Evolutionary conservation across 1,140 invertebrate genomes (phyloP).

Genomic region (Apis dorsata): DNA sequence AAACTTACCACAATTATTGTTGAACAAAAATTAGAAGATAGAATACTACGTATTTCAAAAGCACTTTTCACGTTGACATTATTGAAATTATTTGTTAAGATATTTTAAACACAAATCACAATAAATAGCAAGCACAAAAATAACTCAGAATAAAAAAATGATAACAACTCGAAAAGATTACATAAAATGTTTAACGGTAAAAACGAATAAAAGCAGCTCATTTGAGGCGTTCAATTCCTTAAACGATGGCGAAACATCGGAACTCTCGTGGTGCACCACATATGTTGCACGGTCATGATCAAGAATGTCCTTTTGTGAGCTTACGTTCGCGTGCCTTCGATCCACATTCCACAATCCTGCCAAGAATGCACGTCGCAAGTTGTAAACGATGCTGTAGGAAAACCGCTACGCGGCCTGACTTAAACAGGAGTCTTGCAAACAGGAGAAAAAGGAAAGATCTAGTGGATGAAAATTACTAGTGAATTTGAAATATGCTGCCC

Average conservation of each 20-base stretch:
- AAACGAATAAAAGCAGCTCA: constrained; percentile 14
- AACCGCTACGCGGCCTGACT: constrained; percentile 53
- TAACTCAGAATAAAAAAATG: background rate
- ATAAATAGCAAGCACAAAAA: background rate
- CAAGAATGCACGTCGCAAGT: constrained; percentile 54
- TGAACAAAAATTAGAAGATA: too few relatives aligned
- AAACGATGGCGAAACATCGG: constrained; percentile 58
- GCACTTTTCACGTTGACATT: too few relatives aligned
- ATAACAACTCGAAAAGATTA: background rate
- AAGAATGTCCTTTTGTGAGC: constrained; percentile 52
- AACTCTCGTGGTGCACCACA: constrained; percentile 30
- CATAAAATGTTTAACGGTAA: constrained; percentile 39
- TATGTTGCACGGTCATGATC: constrained; percentile 27
- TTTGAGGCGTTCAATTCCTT: constrained; percentile 39
- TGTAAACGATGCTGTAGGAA: constrained; percentile 49
- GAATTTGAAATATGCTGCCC: background rate
- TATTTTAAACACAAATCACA: background rate
- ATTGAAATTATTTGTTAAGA: background rate
- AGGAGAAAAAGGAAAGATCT: background rate
- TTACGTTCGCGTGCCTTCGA: constrained; percentile 53
- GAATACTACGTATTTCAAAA: too few relatives aligned
- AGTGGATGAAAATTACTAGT: constrained; percentile 18
- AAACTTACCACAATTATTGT: too few relatives aligned
- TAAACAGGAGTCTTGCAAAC: background rate
- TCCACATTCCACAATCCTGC: constrained; percentile 59